Percentiles rank a stretch among this genome's conserved stretches.
phyloP scores from a whole-genome alignment of 2,888 invertebrate species.

The Saturnia pavonia region DNA sequence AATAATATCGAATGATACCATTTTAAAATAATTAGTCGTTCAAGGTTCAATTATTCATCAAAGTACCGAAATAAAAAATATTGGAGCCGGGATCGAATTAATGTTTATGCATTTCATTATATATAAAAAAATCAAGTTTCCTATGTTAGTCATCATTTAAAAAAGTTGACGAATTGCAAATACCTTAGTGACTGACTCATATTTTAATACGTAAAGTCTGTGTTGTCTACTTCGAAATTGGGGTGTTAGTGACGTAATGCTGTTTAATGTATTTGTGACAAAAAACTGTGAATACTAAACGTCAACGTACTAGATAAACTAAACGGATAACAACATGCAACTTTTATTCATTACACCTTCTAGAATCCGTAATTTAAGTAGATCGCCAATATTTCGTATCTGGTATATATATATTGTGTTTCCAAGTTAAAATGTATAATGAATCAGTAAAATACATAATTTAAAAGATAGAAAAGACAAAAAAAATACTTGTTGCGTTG shows the following conservation, averaged over 20 bases:
- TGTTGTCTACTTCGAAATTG: not conserved
- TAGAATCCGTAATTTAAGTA: not conserved
- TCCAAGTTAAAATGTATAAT: not conserved
- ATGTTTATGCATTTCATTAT: not conserved
- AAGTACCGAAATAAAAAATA: not conserved
- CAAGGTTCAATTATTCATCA: not conserved
- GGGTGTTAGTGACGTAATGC: not conserved
- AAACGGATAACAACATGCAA: not conserved
- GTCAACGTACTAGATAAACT: not conserved
- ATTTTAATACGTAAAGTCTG: not conserved
- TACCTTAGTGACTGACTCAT: not conserved
- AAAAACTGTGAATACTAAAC: not conserved
- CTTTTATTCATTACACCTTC: not conserved
- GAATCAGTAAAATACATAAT: not conserved
- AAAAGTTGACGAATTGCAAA: not conserved
- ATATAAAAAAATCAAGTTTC: not conserved
- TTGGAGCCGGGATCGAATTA: not conserved
- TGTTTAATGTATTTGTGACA: not conserved
- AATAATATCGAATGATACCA: no score
- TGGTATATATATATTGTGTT: not conserved
- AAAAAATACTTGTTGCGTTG: conserved; percentile 43
- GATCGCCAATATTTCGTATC: not conserved
- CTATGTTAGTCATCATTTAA: not conserved
- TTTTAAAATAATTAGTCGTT: no score
- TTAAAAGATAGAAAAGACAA: conserved; percentile 22